phyloP scores from a whole-genome alignment of 1,140 invertebrate species.

The Patella vulgata region DNA sequence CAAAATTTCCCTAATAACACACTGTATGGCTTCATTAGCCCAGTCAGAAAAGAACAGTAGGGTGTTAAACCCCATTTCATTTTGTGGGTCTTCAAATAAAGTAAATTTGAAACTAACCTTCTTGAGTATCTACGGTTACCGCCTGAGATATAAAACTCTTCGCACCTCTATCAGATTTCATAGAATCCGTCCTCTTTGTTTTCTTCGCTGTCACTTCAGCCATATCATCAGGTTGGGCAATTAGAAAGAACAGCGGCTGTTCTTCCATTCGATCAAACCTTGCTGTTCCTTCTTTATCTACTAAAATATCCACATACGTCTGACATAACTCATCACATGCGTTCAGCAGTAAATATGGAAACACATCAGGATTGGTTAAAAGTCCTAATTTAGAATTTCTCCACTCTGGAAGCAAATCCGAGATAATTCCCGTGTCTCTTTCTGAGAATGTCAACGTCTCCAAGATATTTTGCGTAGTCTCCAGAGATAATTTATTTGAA shows the following conservation, averaged over 20 bases:
- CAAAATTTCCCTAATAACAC: too few relatives aligned
- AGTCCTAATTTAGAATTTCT: slow-evolving; percentile 1
- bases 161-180: neutral
- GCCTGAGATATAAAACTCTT: slow-evolving; percentile 1
- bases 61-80: too few relatives aligned
- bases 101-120: too few relatives aligned
- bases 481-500: slow-evolving; percentile 71
- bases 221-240: slow-evolving; percentile 74
- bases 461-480: slow-evolving; percentile 53
- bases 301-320: slow-evolving; percentile 73
- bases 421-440: neutral
- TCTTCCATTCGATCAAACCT: slow-evolving; percentile 72
- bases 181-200: neutral
- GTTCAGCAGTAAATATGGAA: slow-evolving; percentile 61
- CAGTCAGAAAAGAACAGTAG: too few relatives aligned
- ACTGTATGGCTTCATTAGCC: too few relatives aligned
- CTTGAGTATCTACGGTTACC: neutral
- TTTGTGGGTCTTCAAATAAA: too few relatives aligned
- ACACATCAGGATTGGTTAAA: slow-evolving; percentile 42
- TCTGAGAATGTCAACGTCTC: slow-evolving; percentile 2
- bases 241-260: slow-evolving; percentile 74
- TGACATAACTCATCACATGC: slow-evolving; percentile 74
- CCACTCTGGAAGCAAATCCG: slow-evolving; percentile 10
- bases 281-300: slow-evolving; percentile 71
- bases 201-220: slow-evolving; percentile 64